Base-by-base conservation (phyloP, 1,140 invertebrate species). In the Tribolium madens region DNA sequence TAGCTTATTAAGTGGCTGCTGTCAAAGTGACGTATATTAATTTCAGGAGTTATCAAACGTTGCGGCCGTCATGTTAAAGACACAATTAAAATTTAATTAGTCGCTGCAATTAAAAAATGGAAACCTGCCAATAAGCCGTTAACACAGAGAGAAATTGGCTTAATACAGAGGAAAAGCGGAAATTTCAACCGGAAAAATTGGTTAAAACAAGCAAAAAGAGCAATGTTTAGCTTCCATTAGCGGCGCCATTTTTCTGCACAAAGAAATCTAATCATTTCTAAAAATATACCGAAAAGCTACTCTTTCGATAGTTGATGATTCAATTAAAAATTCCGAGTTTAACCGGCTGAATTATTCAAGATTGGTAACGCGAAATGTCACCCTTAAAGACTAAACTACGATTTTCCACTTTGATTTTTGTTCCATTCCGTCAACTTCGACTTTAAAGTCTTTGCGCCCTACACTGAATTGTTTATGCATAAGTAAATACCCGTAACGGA, bases 301-400 rank as follows among this genome's bases (percentile, higher is more conserved):
- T 1, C 12, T 52, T 52, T 74, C 76, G 50, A 68, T 70, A 68
- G 64, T 75, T 75, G 76, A 78, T 78, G 76, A 78, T 78, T 78
- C 76, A 75, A 78, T 78, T 75, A 75, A 78, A 75, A 57, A 57
- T 21, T 21, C n/a, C 18, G 12, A 33, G 57, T 3, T 33, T 64
- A n/a, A 26, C 9, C 7, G 26, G 15, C n/a, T 48, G 70, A 72
- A 72, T 72, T 72, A 72, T 72, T 72, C 70, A 72, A 50, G 70
- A 4, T 48, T 72, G 21, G 26, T 33, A 72, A 53, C 31, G 70
- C 50, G 50, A 53, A 53, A 72, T 72, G 50, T 50, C 47, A 72
- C 17, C 7, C 36, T 71, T 18, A 46, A 36, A 69, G 64, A 33
- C 31, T 15, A 69, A 48, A 71, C 42, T 47, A 50, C 70, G 47